phyloP scores from a whole-genome alignment of 2,888 invertebrate species.

The Gonocerus acuteangulatus region DNA sequence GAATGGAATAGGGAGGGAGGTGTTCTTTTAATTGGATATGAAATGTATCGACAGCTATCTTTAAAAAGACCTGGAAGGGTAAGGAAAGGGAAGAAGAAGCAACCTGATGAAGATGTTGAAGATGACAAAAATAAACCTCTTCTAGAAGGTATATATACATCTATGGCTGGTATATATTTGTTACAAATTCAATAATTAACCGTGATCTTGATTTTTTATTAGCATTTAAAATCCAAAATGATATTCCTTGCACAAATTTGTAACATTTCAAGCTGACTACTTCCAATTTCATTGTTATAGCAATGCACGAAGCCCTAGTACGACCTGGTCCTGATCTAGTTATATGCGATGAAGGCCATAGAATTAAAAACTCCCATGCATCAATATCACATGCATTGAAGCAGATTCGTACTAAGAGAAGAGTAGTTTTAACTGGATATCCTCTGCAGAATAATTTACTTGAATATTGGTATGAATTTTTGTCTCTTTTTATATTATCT shows the following conservation, averaged over 20 bases:
- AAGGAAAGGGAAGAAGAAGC: constrained; percentile 51
- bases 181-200: too few relatives aligned
- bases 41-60: constrained; percentile 85
- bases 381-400: constrained; percentile 92
- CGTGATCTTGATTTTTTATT: too few relatives aligned
- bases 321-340: constrained; percentile 81
- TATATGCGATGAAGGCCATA: constrained; percentile 93
- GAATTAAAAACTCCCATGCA: constrained; percentile 96
- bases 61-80: constrained; percentile 63
- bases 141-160: constrained; percentile 55
- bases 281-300: too few relatives aligned
- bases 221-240: too few relatives aligned
- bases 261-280: too few relatives aligned
- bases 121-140: constrained; percentile 59
- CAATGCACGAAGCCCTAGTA: constrained; percentile 75
- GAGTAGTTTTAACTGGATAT: constrained; percentile 95
- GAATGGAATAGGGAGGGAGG: constrained; percentile 86
- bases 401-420: constrained; percentile 85
- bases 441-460: constrained; percentile 95
- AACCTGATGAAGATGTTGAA: constrained; percentile 46
- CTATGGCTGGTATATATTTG: too few relatives aligned
- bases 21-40: constrained; percentile 93
- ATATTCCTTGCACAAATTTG: too few relatives aligned
- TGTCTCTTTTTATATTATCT: neutral
- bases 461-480: constrained; percentile 66